Evolutionary conservation across 2,888 invertebrate genomes (phyloP), one percentile per base, ranked within the genome.

Genomic region (Yponomeuta evonymella): DNA sequence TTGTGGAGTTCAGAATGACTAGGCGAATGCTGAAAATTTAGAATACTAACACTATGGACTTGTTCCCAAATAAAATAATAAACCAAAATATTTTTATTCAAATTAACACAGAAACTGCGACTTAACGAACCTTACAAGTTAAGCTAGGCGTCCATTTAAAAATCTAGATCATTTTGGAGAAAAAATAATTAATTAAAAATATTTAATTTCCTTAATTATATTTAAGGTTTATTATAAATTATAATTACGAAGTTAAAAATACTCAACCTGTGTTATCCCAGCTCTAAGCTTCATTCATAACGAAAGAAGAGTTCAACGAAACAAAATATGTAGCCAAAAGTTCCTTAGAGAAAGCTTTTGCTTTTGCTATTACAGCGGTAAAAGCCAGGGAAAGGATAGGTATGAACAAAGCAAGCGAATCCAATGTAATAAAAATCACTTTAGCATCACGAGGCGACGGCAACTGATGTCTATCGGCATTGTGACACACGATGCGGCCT

Each of bases 381-480:
- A 82, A 83, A 81, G 81, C 79, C 80, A 79, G 78, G 81, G 83
- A 79, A 82, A 81, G 79, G 79, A 79, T 76, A 80, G 84, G 86
- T 86, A 87, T 85, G 87, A 88, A 89, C 88, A 88, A 89, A 89
- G 88, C 89, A 86, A 88, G 86, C 88, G 88, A 87, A 89, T 88
- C 89, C 87, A 90, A 90, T 86, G 88, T 88, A 88, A 90, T 91
- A 91, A 91, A 89, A 91, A 90, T 90, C 90, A 90, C 90, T 90
- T 90, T 85, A 88, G 85, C 84, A 86, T 88, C 86, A 85, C 86
- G 82, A 83, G 81, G 81, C 83, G 90, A 89, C 89, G 84, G 84
- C 83, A 84, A 90, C 88, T 87, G 90, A 90, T 90, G 88, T 89
- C 86, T 89, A 88, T 88, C 87, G 87, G 81, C 84, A 84, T 83